These are phyloP conservation scores for Zhuqinia jingwanae DNA, from an alignment of 2,888 invertebrate species.

Conservation along the genomic window DNA sequence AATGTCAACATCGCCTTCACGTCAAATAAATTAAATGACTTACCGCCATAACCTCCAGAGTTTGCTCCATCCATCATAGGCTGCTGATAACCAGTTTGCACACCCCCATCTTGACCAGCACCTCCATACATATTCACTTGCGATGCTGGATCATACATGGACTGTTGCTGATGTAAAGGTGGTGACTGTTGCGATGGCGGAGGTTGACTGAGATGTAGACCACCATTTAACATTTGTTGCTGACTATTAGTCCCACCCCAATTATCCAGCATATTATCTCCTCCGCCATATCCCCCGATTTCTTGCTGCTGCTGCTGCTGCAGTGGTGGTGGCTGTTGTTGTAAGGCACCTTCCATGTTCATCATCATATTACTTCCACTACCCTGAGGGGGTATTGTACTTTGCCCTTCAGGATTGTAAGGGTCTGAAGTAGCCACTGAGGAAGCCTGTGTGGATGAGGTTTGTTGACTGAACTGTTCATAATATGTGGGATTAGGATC, in stretches of 20 bases:
- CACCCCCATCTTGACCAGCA: constrained; percentile 8
- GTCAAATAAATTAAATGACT: not conserved
- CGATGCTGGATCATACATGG: constrained; percentile 17
- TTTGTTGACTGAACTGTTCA: too few species aligned
- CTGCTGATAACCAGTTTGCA: constrained; percentile 38
- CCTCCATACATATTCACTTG: constrained; percentile 11
- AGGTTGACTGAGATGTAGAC: constrained; percentile 35
- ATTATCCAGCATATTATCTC: constrained; percentile 1
- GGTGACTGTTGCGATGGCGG: not conserved
- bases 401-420: not conserved
- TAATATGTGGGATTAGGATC: not conserved
- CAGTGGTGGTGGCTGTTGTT: not conserved
- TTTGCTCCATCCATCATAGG: constrained; percentile 2
- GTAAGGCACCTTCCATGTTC: not conserved
- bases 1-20: too few species aligned
- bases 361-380: too few species aligned
- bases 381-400: too few species aligned
- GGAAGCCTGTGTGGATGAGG: too few species aligned
- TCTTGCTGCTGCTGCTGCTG: not conserved
- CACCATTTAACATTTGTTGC: constrained; percentile 54
- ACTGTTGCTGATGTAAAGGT: not conserved
- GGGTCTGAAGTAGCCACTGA: too few species aligned
- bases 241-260: constrained; percentile 17
- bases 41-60: not conserved
- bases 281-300: not conserved